Percentiles rank a stretch among this genome's conserved stretches.
These are phyloP conservation scores for Telmatherina bonti DNA, from an alignment of 2,797 vertebrate genomes.

Conservation along the genomic window DNA sequence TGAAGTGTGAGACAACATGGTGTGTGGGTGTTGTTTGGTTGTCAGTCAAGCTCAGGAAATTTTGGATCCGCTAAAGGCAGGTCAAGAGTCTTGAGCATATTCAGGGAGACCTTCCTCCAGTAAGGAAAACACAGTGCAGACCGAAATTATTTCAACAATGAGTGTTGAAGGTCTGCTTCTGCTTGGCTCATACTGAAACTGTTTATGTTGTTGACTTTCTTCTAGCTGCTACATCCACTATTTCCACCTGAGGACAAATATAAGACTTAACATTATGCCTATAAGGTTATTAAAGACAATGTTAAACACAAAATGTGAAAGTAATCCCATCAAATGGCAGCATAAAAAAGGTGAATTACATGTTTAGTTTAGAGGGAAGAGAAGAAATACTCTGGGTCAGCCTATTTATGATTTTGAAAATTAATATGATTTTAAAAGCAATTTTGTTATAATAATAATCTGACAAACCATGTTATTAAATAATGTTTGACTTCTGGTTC, in stretches of 20 bases:
- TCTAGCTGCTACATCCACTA: background rate
- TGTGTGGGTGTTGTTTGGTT: slow-evolving; percentile 23
- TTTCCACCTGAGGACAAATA: too few species aligned
- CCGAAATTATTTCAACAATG: background rate
- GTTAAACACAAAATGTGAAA: background rate
- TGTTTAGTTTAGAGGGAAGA: too few species aligned
- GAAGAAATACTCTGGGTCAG: too few species aligned
- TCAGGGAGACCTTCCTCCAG: background rate
- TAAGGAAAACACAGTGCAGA: background rate
- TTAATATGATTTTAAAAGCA: too few species aligned
- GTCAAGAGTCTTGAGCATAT: background rate
- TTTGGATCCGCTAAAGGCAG: background rate
- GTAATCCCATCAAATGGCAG: background rate
- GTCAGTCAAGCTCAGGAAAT: slow-evolving; percentile 24
- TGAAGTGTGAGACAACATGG: slow-evolving; percentile 48
- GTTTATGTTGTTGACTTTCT: background rate
- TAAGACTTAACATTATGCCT: too few species aligned
- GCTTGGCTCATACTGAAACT: background rate
- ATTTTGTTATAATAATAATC: too few species aligned
- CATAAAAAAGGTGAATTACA: background rate
- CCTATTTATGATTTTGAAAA: too few species aligned
- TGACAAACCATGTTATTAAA: too few species aligned
- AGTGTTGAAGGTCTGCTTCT: background rate
- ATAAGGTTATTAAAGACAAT: background rate
- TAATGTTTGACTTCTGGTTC: background rate